Base-by-base conservation (phyloP, 2,113 vertebrate genomes). In the Etheostoma spectabile region DNA sequence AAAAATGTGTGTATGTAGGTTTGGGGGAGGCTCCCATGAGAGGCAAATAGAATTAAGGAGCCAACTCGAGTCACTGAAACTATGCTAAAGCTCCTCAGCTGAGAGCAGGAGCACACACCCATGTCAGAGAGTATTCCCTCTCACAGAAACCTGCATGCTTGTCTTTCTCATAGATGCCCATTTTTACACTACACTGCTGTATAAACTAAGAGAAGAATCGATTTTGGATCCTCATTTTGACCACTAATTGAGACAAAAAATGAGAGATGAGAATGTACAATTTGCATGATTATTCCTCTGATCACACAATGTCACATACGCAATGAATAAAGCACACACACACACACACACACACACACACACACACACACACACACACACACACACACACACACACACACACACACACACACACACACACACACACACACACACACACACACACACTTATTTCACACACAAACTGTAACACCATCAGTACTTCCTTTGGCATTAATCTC, bases 21-120 rank as follows among this genome's bases (percentile, higher is more conserved):
- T 66, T 77, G 73, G 86, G 86, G 90, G 84, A 82, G 83, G 88
- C 77, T 87, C 86, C 89, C 78, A 71, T 72, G 81, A 77, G 83
- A 89, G 84, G 77, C 83, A 91, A 90, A 93, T 88, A 89, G 82
- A 90, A 88, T 91, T 79, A 88, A 90, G 79, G 78, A 89, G 87
- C 79, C 82, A 73, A 83, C 65, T 82, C 5, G 35, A 93, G 82
- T 89, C 79, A 70, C 84, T 80, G 77, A 84, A 89, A 89, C 71
- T 81, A 77, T 83, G 88, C 77, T 77, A 42, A 60, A 85, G 84
- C 80, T 87, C 66, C 76, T 86, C 59, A 79, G 76, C 74, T 92
- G 87, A 88, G 79, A 79, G 85, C 57, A 59, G 69, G 55, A 64
- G 67, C 55, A 79, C 75, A 86, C 78, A 64, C 75, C 65, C 68